phyloP scores from a whole-genome alignment of 2,888 invertebrate species.

The Cheilosia variabilis region DNA sequence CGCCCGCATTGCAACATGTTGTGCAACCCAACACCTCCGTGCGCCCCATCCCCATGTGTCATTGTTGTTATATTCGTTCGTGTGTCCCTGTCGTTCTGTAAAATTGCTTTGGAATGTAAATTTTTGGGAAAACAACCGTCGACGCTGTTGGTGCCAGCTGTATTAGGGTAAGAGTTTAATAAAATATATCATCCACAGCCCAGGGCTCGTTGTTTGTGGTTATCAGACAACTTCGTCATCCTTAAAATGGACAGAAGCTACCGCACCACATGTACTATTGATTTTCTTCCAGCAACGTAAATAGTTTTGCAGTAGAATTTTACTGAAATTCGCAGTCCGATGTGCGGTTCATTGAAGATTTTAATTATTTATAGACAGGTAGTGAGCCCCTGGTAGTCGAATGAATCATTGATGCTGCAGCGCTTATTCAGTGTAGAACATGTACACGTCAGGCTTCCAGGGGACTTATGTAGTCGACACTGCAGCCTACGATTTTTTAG shows the following conservation, averaged over 20 bases:
- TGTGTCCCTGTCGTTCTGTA: neutral
- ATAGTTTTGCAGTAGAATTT: conserved; percentile 1
- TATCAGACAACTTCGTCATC: conserved; percentile 1
- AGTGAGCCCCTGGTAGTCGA: neutral
- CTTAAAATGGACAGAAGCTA: neutral
- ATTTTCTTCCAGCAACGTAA: neutral
- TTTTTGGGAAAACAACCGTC: conserved; percentile 36
- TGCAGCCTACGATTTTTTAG: neutral
- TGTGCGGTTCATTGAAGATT: neutral
- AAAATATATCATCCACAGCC: neutral
- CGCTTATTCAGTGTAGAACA: neutral
- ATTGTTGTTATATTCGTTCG: conserved; percentile 12
- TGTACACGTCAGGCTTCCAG: neutral
- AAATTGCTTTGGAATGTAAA: conserved; percentile 39
- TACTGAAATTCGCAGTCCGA: neutral
- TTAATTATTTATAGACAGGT: conserved; percentile 3
- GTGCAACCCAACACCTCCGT: conserved; percentile 11
- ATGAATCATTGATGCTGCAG: conserved; percentile 4
- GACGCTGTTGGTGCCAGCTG: conserved; percentile 6
- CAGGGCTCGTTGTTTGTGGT: neutral
- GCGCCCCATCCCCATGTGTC: neutral
- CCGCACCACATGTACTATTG: neutral
- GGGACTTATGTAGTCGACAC: neutral
- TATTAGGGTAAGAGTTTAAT: neutral
- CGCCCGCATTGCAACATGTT: conserved; percentile 71